Percentiles rank a stretch among this genome's conserved stretches.
Conservation (phyloP, 1,140 invertebrate genomes). For the Calephelis virginiensis region DNA sequence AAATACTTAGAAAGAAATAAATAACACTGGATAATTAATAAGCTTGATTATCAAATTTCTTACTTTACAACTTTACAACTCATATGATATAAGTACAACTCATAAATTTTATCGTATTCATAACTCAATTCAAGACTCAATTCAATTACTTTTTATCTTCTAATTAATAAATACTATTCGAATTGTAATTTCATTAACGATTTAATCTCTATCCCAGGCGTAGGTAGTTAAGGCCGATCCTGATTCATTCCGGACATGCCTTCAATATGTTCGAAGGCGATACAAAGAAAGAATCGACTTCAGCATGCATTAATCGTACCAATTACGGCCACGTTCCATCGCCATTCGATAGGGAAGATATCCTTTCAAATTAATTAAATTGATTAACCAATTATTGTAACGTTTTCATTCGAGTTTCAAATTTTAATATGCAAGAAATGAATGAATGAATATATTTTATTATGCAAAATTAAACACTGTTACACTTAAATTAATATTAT, state of each 20-base stretch:
- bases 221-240: slow-evolving; percentile 43
- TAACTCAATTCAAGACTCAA: not conserved
- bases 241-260: slow-evolving; percentile 52
- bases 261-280: slow-evolving; percentile 54
- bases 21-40: too few species aligned
- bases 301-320: slow-evolving; percentile 60
- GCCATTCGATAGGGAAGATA: slow-evolving; percentile 47
- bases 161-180: slow-evolving; percentile 3
- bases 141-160: slow-evolving; percentile 15
- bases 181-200: slow-evolving; percentile 40
- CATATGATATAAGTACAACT: too few species aligned
- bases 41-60: too few species aligned
- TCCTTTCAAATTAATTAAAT: slow-evolving; percentile 69
- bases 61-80: not conserved
- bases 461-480: too few species aligned
- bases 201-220: slow-evolving; percentile 46
- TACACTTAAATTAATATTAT: too few species aligned
- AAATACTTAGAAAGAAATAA: too few species aligned
- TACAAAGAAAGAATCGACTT: slow-evolving; percentile 64
- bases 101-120: not conserved
- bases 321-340: slow-evolving; percentile 54
- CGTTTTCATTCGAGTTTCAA: slow-evolving; percentile 48
- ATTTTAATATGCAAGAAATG: not conserved
- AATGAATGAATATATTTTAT: not conserved
- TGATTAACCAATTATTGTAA: slow-evolving; percentile 69